Evolutionary conservation across 2,888 invertebrate species (phyloP).

Genomic region (Oscheius sp.): DNA sequence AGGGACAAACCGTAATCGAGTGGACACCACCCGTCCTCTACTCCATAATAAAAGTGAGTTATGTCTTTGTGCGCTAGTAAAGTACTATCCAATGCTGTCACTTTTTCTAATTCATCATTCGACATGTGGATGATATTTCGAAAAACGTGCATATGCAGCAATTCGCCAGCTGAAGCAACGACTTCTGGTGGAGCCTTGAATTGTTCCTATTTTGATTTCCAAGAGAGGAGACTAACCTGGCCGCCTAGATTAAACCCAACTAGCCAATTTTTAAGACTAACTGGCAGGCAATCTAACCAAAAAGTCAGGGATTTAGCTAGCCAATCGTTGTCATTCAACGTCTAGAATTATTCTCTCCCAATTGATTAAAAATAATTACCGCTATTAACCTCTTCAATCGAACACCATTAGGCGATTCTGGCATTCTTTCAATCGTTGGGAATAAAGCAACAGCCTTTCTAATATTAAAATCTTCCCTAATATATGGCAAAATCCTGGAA

Average conservation of each 20-base stretch:
- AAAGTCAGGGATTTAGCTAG: slow-evolving; percentile 48
- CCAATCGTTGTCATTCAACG: slow-evolving; percentile 55
- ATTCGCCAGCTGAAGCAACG: slow-evolving; percentile 45
- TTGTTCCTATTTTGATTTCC: neutral
- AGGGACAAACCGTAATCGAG: slow-evolving; percentile 42
- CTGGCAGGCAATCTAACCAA: slow-evolving; percentile 55
- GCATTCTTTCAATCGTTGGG: slow-evolving; percentile 65
- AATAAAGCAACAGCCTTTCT: slow-evolving; percentile 57
- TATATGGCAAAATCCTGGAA: slow-evolving; percentile 47
- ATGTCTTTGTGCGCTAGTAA: slow-evolving; percentile 43
- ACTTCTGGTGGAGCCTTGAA: slow-evolving; percentile 49
- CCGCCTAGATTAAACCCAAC: slow-evolving; percentile 35
- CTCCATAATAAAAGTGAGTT: slow-evolving; percentile 53
- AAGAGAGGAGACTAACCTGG: neutral
- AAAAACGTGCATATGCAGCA: slow-evolving; percentile 53
- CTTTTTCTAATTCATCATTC: slow-evolving; percentile 53
- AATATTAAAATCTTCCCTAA: slow-evolving; percentile 48
- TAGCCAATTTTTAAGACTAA: slow-evolving; percentile 44
- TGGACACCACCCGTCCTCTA: slow-evolving; percentile 60
- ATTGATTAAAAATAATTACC: slow-evolving; percentile 34
- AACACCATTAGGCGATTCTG: slow-evolving; percentile 59
- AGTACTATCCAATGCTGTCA: slow-evolving; percentile 40
- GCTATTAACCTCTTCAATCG: slow-evolving; percentile 47
- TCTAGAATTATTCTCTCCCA: slow-evolving; percentile 30
- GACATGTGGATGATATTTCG: slow-evolving; percentile 60